Evolutionary conservation across 2,888 invertebrate genomes (phyloP), one percentile per base, ranked within the genome.

Genomic region (Steinernema carpocapsae): DNA sequence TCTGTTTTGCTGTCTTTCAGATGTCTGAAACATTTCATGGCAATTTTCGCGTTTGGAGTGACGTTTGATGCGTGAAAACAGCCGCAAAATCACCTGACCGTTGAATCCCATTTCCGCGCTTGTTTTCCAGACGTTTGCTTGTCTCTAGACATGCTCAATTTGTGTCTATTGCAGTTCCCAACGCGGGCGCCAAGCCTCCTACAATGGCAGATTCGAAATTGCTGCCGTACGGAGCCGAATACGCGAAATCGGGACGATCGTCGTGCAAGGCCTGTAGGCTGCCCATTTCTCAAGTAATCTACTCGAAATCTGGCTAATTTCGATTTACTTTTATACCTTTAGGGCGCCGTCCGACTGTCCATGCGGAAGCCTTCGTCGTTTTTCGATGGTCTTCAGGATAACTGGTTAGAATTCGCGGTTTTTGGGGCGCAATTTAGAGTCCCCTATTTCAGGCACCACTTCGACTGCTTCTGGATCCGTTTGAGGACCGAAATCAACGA

Each of bases 371-470:
- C 74, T 19, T 78, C 80, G 19, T 56, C 72, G 4, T 83, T 80
- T 70, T 84, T 83, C 73, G 86, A 86, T 73, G 84, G 86, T 6
- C 73, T 78, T n/a, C 82, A 82, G 32, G 84, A 85, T 56, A 82
- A 79, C 43, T 85, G 84, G 84, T 78, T 42, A 14, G 72, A 24
- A 56, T 26, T 24, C 17, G 2, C 48, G 3, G n/a, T 7, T n/a
- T 48, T 14, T n/a, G 19, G 22, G 2, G 29, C 72, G 12, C 14
- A 22, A 4, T 22, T 42, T 17, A 14, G 7, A 22, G n/a, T 43
- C n/a, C n/a, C n/a, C n/a, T n/a, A n/a, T n/a, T 73, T 51, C 45
- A 80, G 89, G 89, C 88, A 86, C 78, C 90, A 90, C 80, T 88
- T 84, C 78, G 80, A 81, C 2, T 90, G 90, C 78, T 90, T 90